A percentile compares a stretch with the other conserved stretches of the same genome.
These are phyloP conservation scores for Anthonomus grandis DNA, from an alignment of 1,140 invertebrate genomes.

Conservation along the genomic window DNA sequence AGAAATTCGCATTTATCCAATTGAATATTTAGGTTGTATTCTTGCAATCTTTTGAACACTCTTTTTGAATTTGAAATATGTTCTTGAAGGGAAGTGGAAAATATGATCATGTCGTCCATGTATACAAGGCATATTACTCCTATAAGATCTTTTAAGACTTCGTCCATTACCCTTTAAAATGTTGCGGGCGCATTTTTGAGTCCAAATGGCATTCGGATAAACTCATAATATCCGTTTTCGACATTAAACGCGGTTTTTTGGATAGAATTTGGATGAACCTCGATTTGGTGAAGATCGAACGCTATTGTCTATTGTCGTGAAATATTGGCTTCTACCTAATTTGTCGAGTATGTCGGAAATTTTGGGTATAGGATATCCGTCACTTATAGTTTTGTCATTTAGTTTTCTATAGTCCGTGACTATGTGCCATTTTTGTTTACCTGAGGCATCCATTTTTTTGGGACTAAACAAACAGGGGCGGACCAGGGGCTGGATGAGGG, in stretches of 20 bases:
- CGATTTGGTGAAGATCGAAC: conserved; percentile 53
- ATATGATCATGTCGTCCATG: conserved; percentile 40
- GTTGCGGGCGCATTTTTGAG: conserved; percentile 45
- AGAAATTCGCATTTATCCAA: conserved; percentile 33
- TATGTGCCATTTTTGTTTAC: conserved; percentile 42
- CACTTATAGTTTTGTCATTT: conserved; percentile 42
- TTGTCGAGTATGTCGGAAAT: conserved; percentile 49
- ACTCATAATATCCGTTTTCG: conserved; percentile 38
- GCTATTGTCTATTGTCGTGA: conserved; percentile 49
- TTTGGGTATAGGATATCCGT: conserved; percentile 52
- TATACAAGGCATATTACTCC: conserved; percentile 43
- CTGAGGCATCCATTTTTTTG: conserved; percentile 23
- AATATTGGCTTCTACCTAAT: conserved; percentile 44
- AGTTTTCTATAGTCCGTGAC: conserved; percentile 46
- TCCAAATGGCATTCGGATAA: conserved; percentile 40
- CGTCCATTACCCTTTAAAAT: no score
- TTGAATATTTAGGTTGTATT: conserved; percentile 23
- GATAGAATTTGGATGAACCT: conserved; percentile 41
- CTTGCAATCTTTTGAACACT: conserved; percentile 14
- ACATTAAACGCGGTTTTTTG: conserved; percentile 50
- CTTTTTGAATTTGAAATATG: conserved; percentile 12
- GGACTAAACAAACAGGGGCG: conserved; percentile 44
- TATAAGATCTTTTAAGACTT: conserved; percentile 27
- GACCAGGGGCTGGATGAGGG: conserved; percentile 45
- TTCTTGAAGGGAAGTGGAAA: conserved; percentile 28